Evolutionary conservation across 2,797 vertebrate species (phyloP).

Genomic region (Tapera naevia): DNA sequence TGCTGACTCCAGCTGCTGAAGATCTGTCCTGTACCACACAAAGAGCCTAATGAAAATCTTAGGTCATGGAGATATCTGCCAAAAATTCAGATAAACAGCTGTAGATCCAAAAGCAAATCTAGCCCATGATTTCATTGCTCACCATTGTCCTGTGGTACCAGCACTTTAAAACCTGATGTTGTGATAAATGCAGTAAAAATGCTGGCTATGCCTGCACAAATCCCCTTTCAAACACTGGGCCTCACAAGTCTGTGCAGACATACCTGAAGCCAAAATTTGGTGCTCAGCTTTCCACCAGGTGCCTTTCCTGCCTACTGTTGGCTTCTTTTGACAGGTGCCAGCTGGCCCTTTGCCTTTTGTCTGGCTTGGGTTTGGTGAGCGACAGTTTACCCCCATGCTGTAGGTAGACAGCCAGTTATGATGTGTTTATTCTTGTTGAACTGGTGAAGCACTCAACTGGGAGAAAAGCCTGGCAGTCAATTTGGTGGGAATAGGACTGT

Average conservation of each 20-base stretch:
- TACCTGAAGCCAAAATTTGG: neutral
- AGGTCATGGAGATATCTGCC: neutral
- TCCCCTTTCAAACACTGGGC: neutral
- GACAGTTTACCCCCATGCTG: neutral
- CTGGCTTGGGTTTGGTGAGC: neutral
- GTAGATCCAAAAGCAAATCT: neutral
- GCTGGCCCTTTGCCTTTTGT: neutral
- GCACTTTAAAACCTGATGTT: neutral
- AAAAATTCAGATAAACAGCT: constrained; percentile 29
- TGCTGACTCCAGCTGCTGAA: constrained; percentile 42
- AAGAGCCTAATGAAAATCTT: constrained; percentile 12
- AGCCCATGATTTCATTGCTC: constrained; percentile 17
- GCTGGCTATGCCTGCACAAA: neutral
- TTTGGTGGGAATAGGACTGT: neutral
- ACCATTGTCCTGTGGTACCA: neutral
- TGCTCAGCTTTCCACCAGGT: accelerated
- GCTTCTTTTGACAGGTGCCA: neutral
- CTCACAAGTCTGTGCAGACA: neutral
- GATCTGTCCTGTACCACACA: neutral
- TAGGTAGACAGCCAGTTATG: neutral
- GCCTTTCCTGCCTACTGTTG: neutral
- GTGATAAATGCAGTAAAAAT: neutral
- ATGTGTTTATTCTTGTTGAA: neutral
- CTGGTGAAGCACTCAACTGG: neutral
- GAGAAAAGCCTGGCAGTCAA: neutral